Conservation (phyloP, 2,797 vertebrate species). For the Cottoperca gobio region DNA sequence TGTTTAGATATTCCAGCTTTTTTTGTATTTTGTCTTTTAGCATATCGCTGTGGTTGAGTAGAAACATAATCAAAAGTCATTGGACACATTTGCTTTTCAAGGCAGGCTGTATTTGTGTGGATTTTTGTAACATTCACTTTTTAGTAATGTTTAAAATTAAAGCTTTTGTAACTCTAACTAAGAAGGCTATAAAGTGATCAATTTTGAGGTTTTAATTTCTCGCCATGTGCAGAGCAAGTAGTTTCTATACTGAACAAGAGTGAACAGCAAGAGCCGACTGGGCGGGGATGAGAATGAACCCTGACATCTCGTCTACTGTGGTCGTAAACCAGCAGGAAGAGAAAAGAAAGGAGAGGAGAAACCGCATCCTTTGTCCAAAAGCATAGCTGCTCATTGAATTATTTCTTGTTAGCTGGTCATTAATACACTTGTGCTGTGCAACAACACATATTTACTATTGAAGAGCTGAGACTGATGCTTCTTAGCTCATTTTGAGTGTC, state of each 20-base stretch:
- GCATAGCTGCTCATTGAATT: neutral
- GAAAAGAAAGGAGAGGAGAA: neutral
- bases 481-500: constrained; percentile 19
- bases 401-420: neutral
- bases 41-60: neutral
- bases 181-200: neutral
- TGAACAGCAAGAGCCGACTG: neutral
- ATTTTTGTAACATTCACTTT: neutral
- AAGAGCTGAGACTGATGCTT: neutral
- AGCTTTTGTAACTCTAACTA: neutral
- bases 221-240: neutral
- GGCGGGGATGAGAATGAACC: neutral
- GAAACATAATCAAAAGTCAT: neutral
- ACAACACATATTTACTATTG: neutral
- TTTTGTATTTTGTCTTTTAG: neutral
- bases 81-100: neutral
- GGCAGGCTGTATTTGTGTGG: neutral
- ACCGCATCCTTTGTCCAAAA: constrained; percentile 4
- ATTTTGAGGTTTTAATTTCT: neutral
- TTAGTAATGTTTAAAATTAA: neutral
- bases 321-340: constrained; percentile 13
- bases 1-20: neutral
- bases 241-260: neutral
- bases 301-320: neutral
- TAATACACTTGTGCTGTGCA: neutral